Evolutionary conservation across 2,797 vertebrate genomes (phyloP), one percentile per base, ranked within the genome.

Genomic region (Halcyon leucocephala): DNA sequence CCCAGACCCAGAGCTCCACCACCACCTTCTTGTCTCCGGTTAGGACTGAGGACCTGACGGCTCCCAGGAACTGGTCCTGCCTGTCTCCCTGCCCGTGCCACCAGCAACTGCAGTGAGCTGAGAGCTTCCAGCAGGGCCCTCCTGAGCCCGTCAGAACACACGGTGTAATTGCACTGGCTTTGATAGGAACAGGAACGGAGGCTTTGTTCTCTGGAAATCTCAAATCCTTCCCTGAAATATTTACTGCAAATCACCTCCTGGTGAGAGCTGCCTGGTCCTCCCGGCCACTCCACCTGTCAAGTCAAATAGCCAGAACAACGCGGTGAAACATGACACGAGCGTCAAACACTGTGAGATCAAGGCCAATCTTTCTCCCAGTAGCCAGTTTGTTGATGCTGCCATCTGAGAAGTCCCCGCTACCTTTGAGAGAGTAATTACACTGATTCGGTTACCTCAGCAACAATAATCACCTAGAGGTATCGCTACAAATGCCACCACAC

Each of bases 361-460:
- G 74, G 67, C 37, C 89, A 25, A 41, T 31, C 60, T 49, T 29
- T 29, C 51, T 54, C 57, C 46, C 31, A 22, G 31, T 11, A 9
- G 14, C 41, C 74, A 2, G 44, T 51, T 72, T 71, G 90, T 71
- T 20, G 86, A 24, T 3, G 76, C 85, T 85, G 65, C 87, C 69
- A 12, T 51, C 73, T 61, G 89, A 95, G 71, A 83, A 74, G 77
- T 35, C 84, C 78, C 51, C 3, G 16, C 19, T 77, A 84, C 90
- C 89, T 93, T 64, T 46, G 42, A 29, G 44, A 67, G 65, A 82
- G 73, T 76, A 51, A 83, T 83, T 26, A 46, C 77, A 42, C 70
- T 1, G 62, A 57, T 76, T 26, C 6, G 6, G 96, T 97, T 96
- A 91, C 96, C 97, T 97, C 96, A 97, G 96, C 96, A 97, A 97